These are phyloP conservation scores for Sinelater perroti DNA, from an alignment of 2,888 invertebrate genomes.

Conservation along the genomic window DNA sequence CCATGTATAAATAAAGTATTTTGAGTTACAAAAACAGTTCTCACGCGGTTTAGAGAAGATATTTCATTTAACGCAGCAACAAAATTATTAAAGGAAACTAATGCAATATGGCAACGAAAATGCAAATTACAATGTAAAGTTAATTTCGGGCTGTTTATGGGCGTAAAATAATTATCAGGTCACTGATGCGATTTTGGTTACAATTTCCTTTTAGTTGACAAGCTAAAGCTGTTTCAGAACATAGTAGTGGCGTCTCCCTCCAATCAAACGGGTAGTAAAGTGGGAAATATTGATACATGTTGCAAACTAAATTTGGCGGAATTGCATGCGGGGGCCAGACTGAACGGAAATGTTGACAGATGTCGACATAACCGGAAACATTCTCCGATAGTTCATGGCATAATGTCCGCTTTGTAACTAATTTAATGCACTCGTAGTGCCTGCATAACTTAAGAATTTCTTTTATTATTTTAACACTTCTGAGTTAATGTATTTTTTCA, in stretches of 20 bases:
- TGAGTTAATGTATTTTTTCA: too few relatives aligned
- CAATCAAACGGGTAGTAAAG: slow-evolving; percentile 3
- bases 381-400: slow-evolving; percentile 24
- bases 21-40: too few relatives aligned
- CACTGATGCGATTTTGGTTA: slow-evolving; percentile 15
- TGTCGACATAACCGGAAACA: slow-evolving; percentile 32
- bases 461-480: too few relatives aligned
- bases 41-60: background rate
- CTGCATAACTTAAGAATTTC: too few relatives aligned
- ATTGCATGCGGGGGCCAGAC: slow-evolving; percentile 9
- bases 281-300: slow-evolving; percentile 15
- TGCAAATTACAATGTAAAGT: too few relatives aligned
- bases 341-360: slow-evolving; percentile 30
- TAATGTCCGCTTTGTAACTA: slow-evolving; percentile 15
- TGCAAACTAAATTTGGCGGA: slow-evolving; percentile 26
- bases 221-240: too few relatives aligned
- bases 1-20: too few relatives aligned
- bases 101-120: too few relatives aligned
- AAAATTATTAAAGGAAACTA: too few relatives aligned
- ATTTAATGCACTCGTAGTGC: too few relatives aligned
- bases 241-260: slow-evolving; percentile 9
- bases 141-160: too few relatives aligned
- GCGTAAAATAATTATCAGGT: background rate
- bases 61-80: too few relatives aligned
- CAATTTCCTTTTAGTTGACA: slow-evolving; percentile 25